Evolutionary conservation across 2,888 invertebrate species (phyloP), one percentile per base, ranked within the genome.

Genomic region (Platycheirus rosarum): DNA sequence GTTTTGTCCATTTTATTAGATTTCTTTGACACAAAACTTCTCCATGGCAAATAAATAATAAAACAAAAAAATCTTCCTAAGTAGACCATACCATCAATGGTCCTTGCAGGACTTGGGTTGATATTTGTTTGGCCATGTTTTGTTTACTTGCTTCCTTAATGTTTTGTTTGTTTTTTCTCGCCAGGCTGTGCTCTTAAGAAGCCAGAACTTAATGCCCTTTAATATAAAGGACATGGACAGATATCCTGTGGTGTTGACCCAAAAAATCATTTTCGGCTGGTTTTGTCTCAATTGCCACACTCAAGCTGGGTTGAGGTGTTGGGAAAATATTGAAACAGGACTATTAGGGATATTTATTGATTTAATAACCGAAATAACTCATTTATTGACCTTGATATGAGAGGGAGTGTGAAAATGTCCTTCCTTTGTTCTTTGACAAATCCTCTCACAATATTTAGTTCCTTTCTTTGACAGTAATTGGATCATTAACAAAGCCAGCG

Each of bases 81-180:
- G 9, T 16, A 40, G 40, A 14, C 18, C 6, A 23, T 2, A 32
- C 29, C 29, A 32, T 32, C 57, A 40, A 37, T 40, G 57, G 23
- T 11, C 20, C 53, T 35, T 5, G 23, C 18, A 37, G 32, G 35
- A 35, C 18, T n/a, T 35, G 0, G 20, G 26, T 9, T 14, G 40
- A 16, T 57, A 57, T 57, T 57, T 23, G 40, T 40, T 26, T 40
- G 35, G 40, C 2, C 2, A 26, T 37, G 35, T 53, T 40, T 55
- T 1, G 3, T 32, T 53, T 7, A n/a, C 0, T 29, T 55, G n/a
- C 7, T 40, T 13, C 13, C 13, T 13, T 40, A 13, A 5, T 40
- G 37, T 57, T 40, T 37, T 13, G 20, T 5, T 9, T 13, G 0
- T 18, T 20, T 53, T 35, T 55, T 13, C 18, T 16, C 32, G 1